Base-by-base conservation (phyloP, 2,888 invertebrate species). In the Ypsolopha sequella region DNA sequence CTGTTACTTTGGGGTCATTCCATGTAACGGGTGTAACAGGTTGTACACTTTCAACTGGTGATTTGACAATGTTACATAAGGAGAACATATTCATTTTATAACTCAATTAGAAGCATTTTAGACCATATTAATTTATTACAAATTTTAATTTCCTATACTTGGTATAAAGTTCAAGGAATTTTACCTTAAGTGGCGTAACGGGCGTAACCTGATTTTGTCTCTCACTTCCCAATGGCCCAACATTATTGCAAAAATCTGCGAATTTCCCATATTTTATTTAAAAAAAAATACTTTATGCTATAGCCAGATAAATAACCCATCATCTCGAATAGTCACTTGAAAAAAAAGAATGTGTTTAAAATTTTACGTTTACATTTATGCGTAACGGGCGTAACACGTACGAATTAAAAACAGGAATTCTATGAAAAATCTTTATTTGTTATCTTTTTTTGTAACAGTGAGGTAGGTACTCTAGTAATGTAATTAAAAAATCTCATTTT, bases 201-300 rank as follows among this genome's bases (percentile, higher is more conserved):
- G 49, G 14, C 41, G 49, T 49, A 39, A 39, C 49, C 36, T 49
- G 38, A 49, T 49, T 49, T 49, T 49, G 49, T 11, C 49, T 14
- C 41, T 39, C 49, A 34, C 11, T 39, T 49, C 49, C 49, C 11
- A n/a, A 24, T 49, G 41, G 41, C 35, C 14, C 41, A 39, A 49
- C 24, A 7, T 49, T 39, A 34, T 48, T 48, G 7, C 38, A 11
- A 41, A 49, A 49, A 9, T 49, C 49, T 49, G 49, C 49, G 49
- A 49, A 49, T 49, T 49, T 9, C 10, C 24, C 33, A 24, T 13
- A 4, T 44, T 44, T 44, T 13, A 44, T 13, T 6, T 8, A 24
- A 6, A 44, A 13, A 49, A 39, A 49, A 35, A 24, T 35, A 47
- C 36, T 6, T 36, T 35, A 47, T 35, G 47, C 47, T 47, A 7